Base-by-base conservation (phyloP, 2,113 vertebrate genomes). In the Ailurus styani region DNA sequence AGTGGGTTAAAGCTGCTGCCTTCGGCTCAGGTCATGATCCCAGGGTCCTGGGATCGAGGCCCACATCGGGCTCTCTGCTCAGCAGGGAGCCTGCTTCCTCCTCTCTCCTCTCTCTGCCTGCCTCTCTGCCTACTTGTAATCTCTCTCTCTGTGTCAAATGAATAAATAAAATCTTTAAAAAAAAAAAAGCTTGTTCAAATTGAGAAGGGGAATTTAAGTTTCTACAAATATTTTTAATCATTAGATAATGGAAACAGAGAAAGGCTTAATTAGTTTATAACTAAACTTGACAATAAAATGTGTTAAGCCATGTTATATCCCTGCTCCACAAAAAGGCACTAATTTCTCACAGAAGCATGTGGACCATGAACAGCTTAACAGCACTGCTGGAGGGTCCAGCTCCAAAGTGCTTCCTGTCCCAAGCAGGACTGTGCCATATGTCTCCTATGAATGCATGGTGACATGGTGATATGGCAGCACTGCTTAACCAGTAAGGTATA, bases 181-280 rank as follows among this genome's bases (percentile, higher is more conserved):
- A n/a, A n/a, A n/a, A n/a, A n/a, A n/a, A n/a, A n/a, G n/a, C n/a
- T n/a, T n/a, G n/a, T n/a, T n/a, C n/a, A n/a, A n/a, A n/a, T n/a
- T n/a, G 34, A 92, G 73, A 77, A 87, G 17, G 92, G n/a, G n/a
- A 97, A 78, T 73, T 82, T 84, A 96, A 84, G 29, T 90, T 91
- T 87, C 17, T 78, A 29, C n/a, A 93, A 91, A 83, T 81, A 45
- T 70, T 97, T 96, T 93, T 91, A 93, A 77, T 95, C 64, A 95
- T 57, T 66, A 90, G 45, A 95, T 79, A 29, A 78, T 27, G 9
- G 83, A 96, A 94, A 96, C 1, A 57, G n/a, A 94, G 82, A 94
- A n/a, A 66, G n/a, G 14, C 45, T 77, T 95, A 85, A 84, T 79
- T 72, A 95, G 82, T 23, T 86, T 64, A 62, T n/a, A 75, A 81